phyloP scores from a whole-genome alignment of 2,888 invertebrate genomes.

The Coenonympha arcania region DNA sequence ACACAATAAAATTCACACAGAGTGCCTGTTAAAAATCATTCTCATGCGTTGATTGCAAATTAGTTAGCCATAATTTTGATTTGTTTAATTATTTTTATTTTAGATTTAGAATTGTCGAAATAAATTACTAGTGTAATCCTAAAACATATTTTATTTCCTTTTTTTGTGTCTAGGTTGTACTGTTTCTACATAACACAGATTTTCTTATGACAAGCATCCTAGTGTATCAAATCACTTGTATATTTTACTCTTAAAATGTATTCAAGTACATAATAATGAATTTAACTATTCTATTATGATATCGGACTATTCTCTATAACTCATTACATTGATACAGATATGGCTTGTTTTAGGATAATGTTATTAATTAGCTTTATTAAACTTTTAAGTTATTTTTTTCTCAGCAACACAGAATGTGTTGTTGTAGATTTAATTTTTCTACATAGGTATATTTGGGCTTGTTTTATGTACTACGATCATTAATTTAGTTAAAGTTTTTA shows the following conservation, averaged over 20 bases:
- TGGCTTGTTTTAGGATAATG: slow-evolving; percentile 53
- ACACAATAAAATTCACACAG: slow-evolving; percentile 65
- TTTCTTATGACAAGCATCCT: slow-evolving; percentile 38
- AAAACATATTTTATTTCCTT: slow-evolving; percentile 49
- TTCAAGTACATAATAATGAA: slow-evolving; percentile 34
- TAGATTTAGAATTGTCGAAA: slow-evolving; percentile 60
- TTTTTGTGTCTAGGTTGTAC: slow-evolving; percentile 32
- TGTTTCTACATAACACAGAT: slow-evolving; percentile 25
- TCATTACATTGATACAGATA: slow-evolving; percentile 47
- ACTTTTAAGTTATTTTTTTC: slow-evolving; percentile 62
- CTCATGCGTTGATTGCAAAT: slow-evolving; percentile 57
- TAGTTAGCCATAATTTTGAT: slow-evolving; percentile 68
- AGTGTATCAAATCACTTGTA: slow-evolving; percentile 46
- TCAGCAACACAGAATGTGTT: slow-evolving; percentile 45
- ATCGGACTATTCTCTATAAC: slow-evolving; percentile 37
- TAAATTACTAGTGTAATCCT: slow-evolving; percentile 58
- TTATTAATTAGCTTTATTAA: slow-evolving; percentile 68
- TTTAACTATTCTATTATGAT: slow-evolving; percentile 31
- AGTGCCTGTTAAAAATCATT: slow-evolving; percentile 68
- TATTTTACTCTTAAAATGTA: slow-evolving; percentile 29
- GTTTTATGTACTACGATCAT: slow-evolving; percentile 60
- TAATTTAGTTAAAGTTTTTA: slow-evolving; percentile 67
- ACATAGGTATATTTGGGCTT: slow-evolving; percentile 58
- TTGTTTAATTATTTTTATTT: slow-evolving; percentile 51
- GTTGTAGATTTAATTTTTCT: slow-evolving; percentile 36